Evolutionary conservation across 2,113 vertebrate species (phyloP), one percentile per base, ranked within the genome.

Genomic region (Calidris pugnax): DNA sequence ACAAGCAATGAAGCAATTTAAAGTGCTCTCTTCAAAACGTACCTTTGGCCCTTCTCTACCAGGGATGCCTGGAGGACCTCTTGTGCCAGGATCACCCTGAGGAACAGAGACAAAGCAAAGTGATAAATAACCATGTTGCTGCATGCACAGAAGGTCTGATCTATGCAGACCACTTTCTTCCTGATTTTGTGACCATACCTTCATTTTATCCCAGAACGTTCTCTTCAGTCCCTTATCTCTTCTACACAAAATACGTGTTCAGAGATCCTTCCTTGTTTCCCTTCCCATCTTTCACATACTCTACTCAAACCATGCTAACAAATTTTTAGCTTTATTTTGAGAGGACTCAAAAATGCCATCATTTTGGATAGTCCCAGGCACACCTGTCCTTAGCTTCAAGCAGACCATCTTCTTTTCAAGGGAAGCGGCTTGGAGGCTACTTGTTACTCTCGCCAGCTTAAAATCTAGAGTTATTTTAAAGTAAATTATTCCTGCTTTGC

Each of bases 41-140:
- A 99, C 99, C 98, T 99, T 99, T 82, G 98, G 99, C 50, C 99
- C 99, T 94, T 99, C 99, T 98, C 99, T 99, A 19, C 99, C 99
- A 66, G 99, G 99, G 85, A 99, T 98, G 91, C 99, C 99, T 88
- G 98, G 98, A 60, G 99, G 98, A 79, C 99, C 99, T 96, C 99
- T 98, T 30, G 98, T 97, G 43, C 99, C 99, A 67, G 97, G 97
- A 96, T 99, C 99, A 27, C 99, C 99, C 99, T 99, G 90, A 73
- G 74, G 47, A 93, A 87, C 15, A 95, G 57, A 94, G 1, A 91
- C 33, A 88, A 67, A 85, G 12, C 0, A 1, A 73, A 59, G 28
- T 7, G 62, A 56, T 12, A 82, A 67, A 53, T 32, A 80, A 43
- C 17, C 24, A 43, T 23, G 81, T 55, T n/a, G 67, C 53, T 60